A percentile compares a stretch with the other conserved stretches of the same genome.
These are phyloP conservation scores for Cebus imitator DNA, from an alignment of 2,113 vertebrate genomes.

Conservation along the genomic window DNA sequence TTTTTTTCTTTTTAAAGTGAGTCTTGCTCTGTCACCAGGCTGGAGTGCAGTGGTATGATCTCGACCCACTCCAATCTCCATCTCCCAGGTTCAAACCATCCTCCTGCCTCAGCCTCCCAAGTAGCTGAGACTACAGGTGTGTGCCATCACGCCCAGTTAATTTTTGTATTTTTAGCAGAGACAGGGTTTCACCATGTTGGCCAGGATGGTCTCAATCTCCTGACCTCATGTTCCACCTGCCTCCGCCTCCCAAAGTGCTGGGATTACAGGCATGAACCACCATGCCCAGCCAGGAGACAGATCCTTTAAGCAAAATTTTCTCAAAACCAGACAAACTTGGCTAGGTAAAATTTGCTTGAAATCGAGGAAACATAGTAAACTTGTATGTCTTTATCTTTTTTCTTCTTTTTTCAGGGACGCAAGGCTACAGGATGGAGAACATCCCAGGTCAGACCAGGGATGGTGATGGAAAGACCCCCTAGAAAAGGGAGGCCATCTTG, in stretches of 20 bases:
- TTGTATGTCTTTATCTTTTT: neutral
- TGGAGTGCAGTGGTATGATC: neutral
- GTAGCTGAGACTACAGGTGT: neutral
- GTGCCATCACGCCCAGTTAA: neutral
- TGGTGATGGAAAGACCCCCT: accelerated
- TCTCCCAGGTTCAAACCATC: accelerated
- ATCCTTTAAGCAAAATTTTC: neutral
- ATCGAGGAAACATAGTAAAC: neutral
- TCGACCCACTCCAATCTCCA: neutral
- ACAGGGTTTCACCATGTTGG: neutral
- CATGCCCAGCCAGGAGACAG: neutral
- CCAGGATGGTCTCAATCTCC: neutral
- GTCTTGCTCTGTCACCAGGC: neutral
- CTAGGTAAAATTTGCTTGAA: neutral
- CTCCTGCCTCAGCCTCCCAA: neutral
- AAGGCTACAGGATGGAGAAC: neutral
- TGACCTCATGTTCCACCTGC: accelerated
- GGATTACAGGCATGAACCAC: neutral
- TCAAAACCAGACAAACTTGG: neutral
- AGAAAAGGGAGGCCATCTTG: neutral
- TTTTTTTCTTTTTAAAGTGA: neutral
- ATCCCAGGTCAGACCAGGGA: neutral
- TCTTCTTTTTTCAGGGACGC: neutral
- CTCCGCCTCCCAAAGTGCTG: neutral
- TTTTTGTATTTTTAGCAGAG: neutral